These are phyloP conservation scores for Bos indicus DNA, from an alignment of 2,113 vertebrate genomes.

Conservation along the genomic window DNA sequence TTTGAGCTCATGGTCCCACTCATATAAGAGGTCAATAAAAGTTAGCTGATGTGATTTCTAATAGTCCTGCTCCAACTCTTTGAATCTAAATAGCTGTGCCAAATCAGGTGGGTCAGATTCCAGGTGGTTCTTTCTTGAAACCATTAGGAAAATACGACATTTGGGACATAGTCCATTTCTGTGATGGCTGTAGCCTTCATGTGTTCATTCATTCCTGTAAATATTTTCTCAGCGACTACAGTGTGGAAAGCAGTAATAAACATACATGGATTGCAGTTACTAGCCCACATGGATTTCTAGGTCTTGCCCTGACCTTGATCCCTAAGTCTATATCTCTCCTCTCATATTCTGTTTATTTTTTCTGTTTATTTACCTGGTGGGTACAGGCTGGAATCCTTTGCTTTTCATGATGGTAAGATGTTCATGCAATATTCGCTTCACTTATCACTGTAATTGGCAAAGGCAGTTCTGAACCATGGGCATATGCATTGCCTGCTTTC, in stretches of 20 bases:
- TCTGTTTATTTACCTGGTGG: background rate
- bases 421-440: accelerated
- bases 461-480: background rate
- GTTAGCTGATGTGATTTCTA: background rate
- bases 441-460: background rate
- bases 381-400: too few relatives aligned
- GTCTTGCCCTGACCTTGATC: background rate
- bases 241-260: background rate
- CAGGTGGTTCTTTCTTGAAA: background rate
- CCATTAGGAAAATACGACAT: background rate
- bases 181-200: background rate
- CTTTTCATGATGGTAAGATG: accelerated
- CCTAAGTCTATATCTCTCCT: background rate
- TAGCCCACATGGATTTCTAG: background rate
- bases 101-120: background rate
- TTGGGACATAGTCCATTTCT: background rate
- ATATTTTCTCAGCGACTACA: background rate
- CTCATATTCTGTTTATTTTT: background rate
- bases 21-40: background rate
- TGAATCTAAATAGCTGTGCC: background rate
- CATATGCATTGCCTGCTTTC: background rate
- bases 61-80: background rate
- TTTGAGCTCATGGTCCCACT: background rate
- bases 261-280: background rate
- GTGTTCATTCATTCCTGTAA: background rate